Percentiles rank a stretch among this genome's conserved stretches.
phyloP scores from a whole-genome alignment of 2,113 vertebrate species.

The Brachypodius melanocephalos region DNA sequence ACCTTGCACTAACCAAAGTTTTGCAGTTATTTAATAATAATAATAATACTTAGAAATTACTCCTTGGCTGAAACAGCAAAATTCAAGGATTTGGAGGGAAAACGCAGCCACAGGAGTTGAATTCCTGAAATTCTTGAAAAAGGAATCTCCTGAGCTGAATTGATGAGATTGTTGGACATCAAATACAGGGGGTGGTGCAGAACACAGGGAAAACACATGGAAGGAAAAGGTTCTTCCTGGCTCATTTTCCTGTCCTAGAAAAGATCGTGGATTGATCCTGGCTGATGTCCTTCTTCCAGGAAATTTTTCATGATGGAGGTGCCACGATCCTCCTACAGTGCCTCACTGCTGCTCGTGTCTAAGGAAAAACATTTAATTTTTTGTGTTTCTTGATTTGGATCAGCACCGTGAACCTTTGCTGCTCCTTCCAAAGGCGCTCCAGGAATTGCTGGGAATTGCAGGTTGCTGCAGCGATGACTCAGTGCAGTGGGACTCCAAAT shows the following conservation, averaged over 20 bases:
- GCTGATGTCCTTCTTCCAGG: not conserved
- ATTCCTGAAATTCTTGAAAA: not conserved
- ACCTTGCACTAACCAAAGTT: not conserved
- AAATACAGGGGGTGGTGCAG: not conserved
- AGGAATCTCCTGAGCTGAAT: not conserved
- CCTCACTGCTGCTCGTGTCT: accelerated
- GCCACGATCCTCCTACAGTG: not conserved
- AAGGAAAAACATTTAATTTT: not conserved
- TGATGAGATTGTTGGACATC: not conserved
- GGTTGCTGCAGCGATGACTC: not conserved
- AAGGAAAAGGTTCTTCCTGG: not conserved
- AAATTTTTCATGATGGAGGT: not conserved
- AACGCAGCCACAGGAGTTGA: not conserved
- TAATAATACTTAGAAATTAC: not conserved
- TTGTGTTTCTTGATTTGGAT: not conserved
- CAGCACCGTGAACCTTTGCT: not conserved
- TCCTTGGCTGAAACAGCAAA: not conserved
- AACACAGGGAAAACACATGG: not conserved
- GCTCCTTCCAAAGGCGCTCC: not conserved
- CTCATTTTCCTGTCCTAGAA: not conserved
- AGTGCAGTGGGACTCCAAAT: too few species aligned
- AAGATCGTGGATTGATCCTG: not conserved
- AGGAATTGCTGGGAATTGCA: not conserved
- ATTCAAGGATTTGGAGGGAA: not conserved
- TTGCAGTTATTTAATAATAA: not conserved